Conservation (phyloP, 2,797 vertebrate genomes). For the Mus caroli region DNA sequence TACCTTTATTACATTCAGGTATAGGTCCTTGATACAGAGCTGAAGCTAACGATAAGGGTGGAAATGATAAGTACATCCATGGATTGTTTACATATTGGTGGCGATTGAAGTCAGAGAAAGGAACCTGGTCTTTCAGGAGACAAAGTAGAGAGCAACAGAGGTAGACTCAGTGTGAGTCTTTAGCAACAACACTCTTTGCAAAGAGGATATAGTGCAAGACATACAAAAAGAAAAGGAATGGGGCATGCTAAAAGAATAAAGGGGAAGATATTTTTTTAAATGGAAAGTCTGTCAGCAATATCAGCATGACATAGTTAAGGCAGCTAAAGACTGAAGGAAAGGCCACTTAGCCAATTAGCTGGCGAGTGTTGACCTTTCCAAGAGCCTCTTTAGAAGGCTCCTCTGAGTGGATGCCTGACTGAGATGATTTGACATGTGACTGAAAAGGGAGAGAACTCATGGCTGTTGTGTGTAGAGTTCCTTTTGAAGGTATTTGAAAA, state of each 20-base stretch:
- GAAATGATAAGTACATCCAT: not conserved
- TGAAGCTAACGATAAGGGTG: not conserved
- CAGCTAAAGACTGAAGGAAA: conserved; percentile 59
- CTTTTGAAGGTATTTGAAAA: conserved; percentile 24
- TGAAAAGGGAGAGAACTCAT: conserved; percentile 29
- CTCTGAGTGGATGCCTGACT: not conserved
- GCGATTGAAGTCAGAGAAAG: not conserved
- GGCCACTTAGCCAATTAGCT: conserved; percentile 57
- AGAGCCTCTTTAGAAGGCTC: not conserved
- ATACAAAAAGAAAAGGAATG: not conserved
- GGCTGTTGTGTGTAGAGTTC: not conserved
- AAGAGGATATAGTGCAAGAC: not conserved
- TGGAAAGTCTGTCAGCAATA: not conserved
- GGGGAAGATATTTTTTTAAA: not conserved
- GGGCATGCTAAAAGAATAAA: not conserved
- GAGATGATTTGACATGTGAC: conserved; percentile 43
- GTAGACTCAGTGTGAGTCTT: not conserved
- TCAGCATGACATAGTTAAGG: not conserved
- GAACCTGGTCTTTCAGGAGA: not conserved
- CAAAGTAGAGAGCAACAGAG: conserved; percentile 14
- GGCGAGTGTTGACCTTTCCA: conserved; percentile 47
- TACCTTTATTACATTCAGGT: not conserved
- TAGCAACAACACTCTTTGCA: not conserved
- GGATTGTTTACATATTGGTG: not conserved
- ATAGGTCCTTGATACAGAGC: not conserved